Evolutionary conservation across 2,113 vertebrate species (phyloP).

Genomic region (Hydropotes inermis): DNA sequence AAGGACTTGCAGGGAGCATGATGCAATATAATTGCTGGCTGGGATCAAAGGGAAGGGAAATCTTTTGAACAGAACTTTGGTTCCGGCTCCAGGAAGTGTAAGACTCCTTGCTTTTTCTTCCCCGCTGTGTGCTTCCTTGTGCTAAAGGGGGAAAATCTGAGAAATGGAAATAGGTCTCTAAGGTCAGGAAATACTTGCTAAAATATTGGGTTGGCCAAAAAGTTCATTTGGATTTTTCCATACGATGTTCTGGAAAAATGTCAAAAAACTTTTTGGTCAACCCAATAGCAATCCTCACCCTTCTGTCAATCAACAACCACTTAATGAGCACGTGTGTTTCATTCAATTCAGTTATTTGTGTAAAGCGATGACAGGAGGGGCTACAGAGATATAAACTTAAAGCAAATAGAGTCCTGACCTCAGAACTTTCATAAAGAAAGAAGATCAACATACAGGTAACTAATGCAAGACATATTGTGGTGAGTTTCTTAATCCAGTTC

Average conservation of each 20-base stretch:
- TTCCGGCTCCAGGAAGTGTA: neutral
- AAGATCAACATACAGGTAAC: neutral
- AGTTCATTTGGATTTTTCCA: neutral
- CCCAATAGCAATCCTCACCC: slow-evolving; percentile 19
- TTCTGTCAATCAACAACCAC: neutral
- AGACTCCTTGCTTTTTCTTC: neutral
- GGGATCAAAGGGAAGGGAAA: neutral
- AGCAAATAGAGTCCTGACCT: neutral
- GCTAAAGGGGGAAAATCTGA: neutral
- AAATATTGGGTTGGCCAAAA: neutral
- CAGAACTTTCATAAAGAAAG: neutral
- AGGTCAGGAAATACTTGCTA: slow-evolving; percentile 25
- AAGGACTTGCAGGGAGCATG: slow-evolving; percentile 24
- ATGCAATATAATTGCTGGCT: slow-evolving; percentile 44
- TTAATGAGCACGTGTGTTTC: neutral
- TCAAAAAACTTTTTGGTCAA: neutral
- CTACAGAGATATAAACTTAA: neutral
- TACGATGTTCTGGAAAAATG: neutral
- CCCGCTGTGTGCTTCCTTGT: neutral
- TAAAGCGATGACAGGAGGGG: neutral
- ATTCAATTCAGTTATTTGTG: neutral
- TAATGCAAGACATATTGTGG: neutral
- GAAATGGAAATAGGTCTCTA: slow-evolving; percentile 31
- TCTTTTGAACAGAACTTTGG: slow-evolving; percentile 41
- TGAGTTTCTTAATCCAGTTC: neutral